phyloP scores from a whole-genome alignment of 2,113 vertebrate species.

The Aegithalos caudatus region DNA sequence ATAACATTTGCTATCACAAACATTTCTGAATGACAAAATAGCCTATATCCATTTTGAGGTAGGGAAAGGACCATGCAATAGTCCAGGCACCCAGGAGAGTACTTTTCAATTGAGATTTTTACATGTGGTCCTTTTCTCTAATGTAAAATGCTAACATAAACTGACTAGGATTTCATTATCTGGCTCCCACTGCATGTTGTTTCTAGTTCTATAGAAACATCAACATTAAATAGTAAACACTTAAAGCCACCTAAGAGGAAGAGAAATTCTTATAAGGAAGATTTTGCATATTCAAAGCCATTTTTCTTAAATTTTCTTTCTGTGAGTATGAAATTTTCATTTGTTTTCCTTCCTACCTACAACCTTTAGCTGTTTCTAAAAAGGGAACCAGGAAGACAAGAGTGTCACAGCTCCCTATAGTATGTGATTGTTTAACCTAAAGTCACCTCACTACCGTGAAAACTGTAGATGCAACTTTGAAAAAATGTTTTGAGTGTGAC shows the following conservation, averaged over 20 bases:
- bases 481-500: slow-evolving; percentile 73
- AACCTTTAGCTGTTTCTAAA: slow-evolving; percentile 7
- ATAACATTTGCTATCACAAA: background rate
- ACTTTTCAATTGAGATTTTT: background rate
- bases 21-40: background rate
- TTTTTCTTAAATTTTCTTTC: background rate
- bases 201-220: background rate
- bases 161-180: background rate
- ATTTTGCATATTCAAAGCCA: background rate
- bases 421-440: slow-evolving; percentile 58
- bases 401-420: background rate
- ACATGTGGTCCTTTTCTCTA: background rate
- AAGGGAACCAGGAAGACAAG: background rate
- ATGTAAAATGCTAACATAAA: background rate
- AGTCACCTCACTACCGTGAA: slow-evolving; percentile 60
- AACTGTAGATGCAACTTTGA: slow-evolving; percentile 53
- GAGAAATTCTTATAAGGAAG: background rate
- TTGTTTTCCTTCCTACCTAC: background rate
- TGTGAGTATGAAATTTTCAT: background rate
- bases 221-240: background rate
- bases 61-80: background rate
- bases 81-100: background rate
- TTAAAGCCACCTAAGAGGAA: background rate
- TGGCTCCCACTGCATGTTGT: rapidly evolving
- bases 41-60: background rate